These are phyloP conservation scores for Sparidentex hasta DNA, from an alignment of 2,797 vertebrate species.

Conservation along the genomic window DNA sequence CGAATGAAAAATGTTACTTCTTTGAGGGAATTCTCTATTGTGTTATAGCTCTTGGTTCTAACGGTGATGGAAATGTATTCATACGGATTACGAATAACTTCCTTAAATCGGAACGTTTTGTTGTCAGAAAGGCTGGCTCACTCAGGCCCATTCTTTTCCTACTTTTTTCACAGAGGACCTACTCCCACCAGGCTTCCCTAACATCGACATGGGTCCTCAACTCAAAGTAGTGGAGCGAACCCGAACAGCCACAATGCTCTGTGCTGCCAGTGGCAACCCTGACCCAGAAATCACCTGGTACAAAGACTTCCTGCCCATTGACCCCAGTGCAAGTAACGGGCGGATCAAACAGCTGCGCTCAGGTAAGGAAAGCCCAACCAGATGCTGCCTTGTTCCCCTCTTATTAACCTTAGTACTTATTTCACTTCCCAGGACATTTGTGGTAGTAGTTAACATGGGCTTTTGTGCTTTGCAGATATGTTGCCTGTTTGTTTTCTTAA, in stretches of 20 bases:
- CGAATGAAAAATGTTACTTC: not conserved
- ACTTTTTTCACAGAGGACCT: slow-evolving; percentile 91
- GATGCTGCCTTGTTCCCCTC: not conserved
- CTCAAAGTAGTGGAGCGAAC: slow-evolving; percentile 98
- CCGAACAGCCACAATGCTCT: slow-evolving; percentile 97
- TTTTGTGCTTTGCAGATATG: slow-evolving; percentile 27
- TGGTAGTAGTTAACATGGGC: not conserved
- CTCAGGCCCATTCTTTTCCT: accelerated
- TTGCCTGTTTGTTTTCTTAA: not conserved
- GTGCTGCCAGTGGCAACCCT: slow-evolving; percentile 96
- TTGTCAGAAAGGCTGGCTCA: not conserved
- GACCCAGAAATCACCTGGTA: slow-evolving; percentile 99
- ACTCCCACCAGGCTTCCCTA: slow-evolving; percentile 94
- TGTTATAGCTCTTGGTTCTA: not conserved
- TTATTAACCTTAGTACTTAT: not conserved
- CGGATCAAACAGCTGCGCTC: slow-evolving; percentile 97
- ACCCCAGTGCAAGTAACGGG: slow-evolving; percentile 94
- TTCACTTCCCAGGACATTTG: slow-evolving; percentile 5
- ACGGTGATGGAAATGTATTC: not conserved
- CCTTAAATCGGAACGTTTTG: not conserved
- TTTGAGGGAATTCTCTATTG: not conserved
- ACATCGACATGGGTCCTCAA: slow-evolving; percentile 99
- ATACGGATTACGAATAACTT: not conserved
- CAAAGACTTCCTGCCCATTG: slow-evolving; percentile 98
- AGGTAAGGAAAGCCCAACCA: slow-evolving; percentile 85